Evolutionary conservation across 2,797 vertebrate species (phyloP).

Genomic region (Rhabdophis nuchalis): DNA sequence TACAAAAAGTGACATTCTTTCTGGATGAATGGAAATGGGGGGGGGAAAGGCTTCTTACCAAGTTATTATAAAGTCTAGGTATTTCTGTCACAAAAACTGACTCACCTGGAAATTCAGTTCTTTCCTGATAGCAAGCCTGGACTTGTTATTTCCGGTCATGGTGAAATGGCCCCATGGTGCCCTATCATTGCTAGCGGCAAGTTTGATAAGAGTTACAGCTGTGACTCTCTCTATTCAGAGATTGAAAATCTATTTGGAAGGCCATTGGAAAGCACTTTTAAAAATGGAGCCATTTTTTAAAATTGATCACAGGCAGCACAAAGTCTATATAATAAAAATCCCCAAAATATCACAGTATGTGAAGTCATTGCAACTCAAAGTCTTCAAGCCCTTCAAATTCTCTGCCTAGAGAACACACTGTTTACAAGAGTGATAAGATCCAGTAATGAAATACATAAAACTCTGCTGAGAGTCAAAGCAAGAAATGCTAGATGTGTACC

Average conservation of each 20-base stretch:
- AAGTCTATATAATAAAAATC: not conserved
- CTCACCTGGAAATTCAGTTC: not conserved
- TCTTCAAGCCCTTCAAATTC: not conserved
- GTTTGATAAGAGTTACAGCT: not conserved
- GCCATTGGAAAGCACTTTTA: not conserved
- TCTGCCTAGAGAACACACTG: not conserved
- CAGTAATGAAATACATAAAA: not conserved
- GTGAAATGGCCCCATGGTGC: not conserved
- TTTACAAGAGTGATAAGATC: not conserved
- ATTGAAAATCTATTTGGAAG: not conserved
- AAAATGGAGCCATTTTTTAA: not conserved
- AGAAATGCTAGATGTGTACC: not conserved
- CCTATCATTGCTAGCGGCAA: not conserved
- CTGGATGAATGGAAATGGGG: not conserved
- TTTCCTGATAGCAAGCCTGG: not conserved
- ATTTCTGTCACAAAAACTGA: not conserved
- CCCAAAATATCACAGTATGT: not conserved
- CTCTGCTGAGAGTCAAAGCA: not conserved
- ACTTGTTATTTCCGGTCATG: not conserved
- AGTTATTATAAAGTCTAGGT: not conserved
- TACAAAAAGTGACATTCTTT: not conserved
- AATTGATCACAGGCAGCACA: not conserved
- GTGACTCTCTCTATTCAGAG: not conserved
- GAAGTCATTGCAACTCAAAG: not conserved
- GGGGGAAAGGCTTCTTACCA: not conserved